These are phyloP conservation scores for Eilema sororculum DNA, from an alignment of 2,888 invertebrate genomes.

Conservation along the genomic window DNA sequence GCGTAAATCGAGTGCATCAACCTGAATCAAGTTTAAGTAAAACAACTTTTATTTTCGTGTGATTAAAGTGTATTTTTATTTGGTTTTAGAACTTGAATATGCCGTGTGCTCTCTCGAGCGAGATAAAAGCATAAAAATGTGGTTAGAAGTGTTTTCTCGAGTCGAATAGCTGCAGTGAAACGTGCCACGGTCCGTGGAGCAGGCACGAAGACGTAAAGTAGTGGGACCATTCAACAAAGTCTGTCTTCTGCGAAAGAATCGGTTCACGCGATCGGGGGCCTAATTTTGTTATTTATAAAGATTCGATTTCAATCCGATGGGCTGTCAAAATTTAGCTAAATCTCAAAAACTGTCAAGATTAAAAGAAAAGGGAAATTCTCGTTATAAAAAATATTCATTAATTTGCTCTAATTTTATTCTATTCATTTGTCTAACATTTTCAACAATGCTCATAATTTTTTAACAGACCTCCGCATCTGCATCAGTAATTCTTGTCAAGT, in stretches of 20 bases:
- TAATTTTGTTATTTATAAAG: no score
- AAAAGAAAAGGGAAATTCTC: no score
- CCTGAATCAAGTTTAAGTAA: constrained; percentile 42
- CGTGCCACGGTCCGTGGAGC: constrained; percentile 75
- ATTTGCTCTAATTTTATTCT: no score
- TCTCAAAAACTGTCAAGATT: no score
- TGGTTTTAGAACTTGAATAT: constrained; percentile 47
- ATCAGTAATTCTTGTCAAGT: not conserved
- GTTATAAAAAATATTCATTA: no score
- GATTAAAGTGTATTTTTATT: constrained; percentile 62
- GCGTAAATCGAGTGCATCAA: constrained; percentile 34
- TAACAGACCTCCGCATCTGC: not conserved
- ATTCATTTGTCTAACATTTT: no score
- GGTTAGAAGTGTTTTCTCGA: constrained; percentile 75
- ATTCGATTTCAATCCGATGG: no score
- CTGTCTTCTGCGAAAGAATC: constrained; percentile 36
- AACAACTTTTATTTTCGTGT: constrained; percentile 77
- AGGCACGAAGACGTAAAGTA: constrained; percentile 60
- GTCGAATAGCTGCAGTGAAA: constrained; percentile 85
- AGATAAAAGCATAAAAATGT: constrained; percentile 81
- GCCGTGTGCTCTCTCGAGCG: constrained; percentile 71
- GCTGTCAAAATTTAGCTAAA: no score
- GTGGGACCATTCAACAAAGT: constrained; percentile 51
- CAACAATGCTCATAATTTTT: not conserved
- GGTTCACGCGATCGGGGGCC: constrained; percentile 41